These are phyloP conservation scores for Corvus hawaiiensis DNA, from an alignment of 2,113 vertebrate species.

Conservation along the genomic window DNA sequence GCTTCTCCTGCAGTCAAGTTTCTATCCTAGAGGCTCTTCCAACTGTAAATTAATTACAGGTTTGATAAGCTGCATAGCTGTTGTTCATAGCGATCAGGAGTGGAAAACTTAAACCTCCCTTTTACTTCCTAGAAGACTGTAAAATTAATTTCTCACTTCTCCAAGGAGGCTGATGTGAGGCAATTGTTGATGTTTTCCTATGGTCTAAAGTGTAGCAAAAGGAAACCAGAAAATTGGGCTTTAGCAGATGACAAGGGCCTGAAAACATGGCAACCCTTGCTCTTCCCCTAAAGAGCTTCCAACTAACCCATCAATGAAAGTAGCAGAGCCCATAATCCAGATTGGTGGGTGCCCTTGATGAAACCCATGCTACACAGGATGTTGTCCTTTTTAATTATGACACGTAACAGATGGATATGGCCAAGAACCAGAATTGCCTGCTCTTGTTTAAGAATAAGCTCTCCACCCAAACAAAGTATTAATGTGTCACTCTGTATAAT, in stretches of 20 bases:
- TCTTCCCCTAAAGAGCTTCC: background rate
- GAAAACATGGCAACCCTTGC: background rate
- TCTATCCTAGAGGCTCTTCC: background rate
- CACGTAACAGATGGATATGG: background rate
- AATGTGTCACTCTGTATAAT: slow-evolving; percentile 49
- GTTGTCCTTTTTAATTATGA: background rate
- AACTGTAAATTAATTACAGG: background rate
- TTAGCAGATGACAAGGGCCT: background rate
- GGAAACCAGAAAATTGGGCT: background rate
- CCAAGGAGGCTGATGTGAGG: background rate
- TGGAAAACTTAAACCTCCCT: background rate
- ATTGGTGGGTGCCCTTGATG: background rate
- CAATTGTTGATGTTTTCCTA: background rate
- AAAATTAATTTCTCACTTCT: background rate
- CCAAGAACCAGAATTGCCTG: slow-evolving; percentile 21
- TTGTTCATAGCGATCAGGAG: background rate
- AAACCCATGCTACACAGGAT: background rate
- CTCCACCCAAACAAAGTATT: slow-evolving; percentile 53
- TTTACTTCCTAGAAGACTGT: background rate
- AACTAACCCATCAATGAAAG: background rate
- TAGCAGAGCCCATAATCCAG: background rate
- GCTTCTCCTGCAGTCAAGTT: background rate
- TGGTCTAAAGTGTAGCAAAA: background rate
- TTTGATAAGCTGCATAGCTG: background rate
- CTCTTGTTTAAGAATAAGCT: slow-evolving; percentile 35